Base-by-base conservation (phyloP, 37 sponge, comb jelly and placozoan genomes). In the Beroe ovata region DNA sequence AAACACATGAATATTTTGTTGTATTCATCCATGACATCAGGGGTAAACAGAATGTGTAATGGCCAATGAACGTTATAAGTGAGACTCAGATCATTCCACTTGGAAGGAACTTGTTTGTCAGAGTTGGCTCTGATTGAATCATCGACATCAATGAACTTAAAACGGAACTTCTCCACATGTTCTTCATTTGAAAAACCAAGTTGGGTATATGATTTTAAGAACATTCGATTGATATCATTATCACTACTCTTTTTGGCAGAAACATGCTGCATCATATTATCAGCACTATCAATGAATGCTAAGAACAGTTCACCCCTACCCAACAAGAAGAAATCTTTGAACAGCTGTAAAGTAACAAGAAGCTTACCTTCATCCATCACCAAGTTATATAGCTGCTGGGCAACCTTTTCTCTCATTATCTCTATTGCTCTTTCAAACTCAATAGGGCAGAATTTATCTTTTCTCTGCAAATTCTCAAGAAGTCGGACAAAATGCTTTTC, bases 261-360 rank as follows among this genome's bases (percentile, higher is more conserved):
- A 23, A 36, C 19, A 20, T 61, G 64, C 29, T 59, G 90, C 91
- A 96, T 88, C 60, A 96, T 90, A 32, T 66, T 0, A 29, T 94
- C 88, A 19, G 92, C 91, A 16, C 92, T 88, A 29, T 94, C 95
- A 38, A 95, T 71, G 64, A 98, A 94, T 26, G 92, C 38, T 26
- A 93, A 88, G 72, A 94, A 98, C 36, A 98, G 88, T 88, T 98
- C 99, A 60, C 99, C 99, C 34, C 96, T 89, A 2, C 99, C 99
- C 6, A 95, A 89, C 21, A 98, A 91, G 89, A 92, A 98, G 61
- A 94, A 93, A 62, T 95, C 93, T 88, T 98, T 98, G 38, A 98
- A 71, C 19, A 91, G 20, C 38, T 90, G 42, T 16, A 91, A 84
- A 29, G 54, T 72, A 26, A 39, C 88, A 39, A 90, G 54, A 26